Evolutionary conservation across 2,888 invertebrate species (phyloP), one percentile per base, ranked within the genome.

Genomic region (Tetramorium bicarinatum): DNA sequence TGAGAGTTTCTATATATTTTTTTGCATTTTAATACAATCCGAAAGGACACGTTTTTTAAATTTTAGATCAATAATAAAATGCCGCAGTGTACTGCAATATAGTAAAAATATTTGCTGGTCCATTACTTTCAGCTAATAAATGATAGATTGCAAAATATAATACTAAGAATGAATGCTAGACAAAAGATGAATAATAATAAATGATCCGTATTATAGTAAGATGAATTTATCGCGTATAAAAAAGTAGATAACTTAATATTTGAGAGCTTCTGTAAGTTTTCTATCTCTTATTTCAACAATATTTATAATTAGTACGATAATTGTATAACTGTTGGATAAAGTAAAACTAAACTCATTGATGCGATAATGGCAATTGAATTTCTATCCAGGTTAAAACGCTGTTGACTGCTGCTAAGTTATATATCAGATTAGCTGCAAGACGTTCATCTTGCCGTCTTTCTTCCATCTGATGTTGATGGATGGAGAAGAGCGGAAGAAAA

Each of bases 401-500:
- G 18, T 75, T 83, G 74, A 34, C 29, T 56, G 25, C 21, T 56
- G 25, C 56, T 72, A 72, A 72, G 54, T 66, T 80, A 80, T 64
- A 66, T 54, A 47, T 59, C 49, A 13, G 29, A 18, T 77, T 52
- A 44, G 34, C 66, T n/a, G 47, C 34, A 7, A 52, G 52, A 83
- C 47, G 72, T 82, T 44, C 41, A 77, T 64, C 49, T 83, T 54
- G 47, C 34, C 62, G 25, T 52, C 52, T 66, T 83, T 69, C 52
- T 72, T 54, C 15, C 66, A 44, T 38, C 8, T 54, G 41, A 56
- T 66, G 41, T 59, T 72, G 72, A 82, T 59, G 66, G 72, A 71
- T 74, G 83, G n/a, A 69, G 3, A 44, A 85, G 52, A 38, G 52
- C 44, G 38, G 67, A 72, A 71, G 44, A 85, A 59, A 71, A 54